A percentile compares a stretch with the other conserved stretches of the same genome.
Conservation (phyloP, 2,888 invertebrate genomes). For the Meiosimyza platycephala region DNA sequence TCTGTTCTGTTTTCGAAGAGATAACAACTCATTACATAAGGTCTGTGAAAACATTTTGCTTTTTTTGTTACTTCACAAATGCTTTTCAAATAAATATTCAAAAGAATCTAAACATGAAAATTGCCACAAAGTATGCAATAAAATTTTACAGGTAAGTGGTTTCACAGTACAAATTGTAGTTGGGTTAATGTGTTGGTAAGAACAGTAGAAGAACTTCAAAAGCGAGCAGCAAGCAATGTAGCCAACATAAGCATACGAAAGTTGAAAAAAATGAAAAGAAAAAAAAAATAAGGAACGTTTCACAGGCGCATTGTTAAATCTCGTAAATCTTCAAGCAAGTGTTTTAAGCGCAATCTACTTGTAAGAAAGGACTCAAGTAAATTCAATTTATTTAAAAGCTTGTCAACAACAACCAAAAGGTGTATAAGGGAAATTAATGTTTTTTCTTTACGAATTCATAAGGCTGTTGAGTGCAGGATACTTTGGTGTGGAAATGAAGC, state of each 20-base stretch:
- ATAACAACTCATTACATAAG: slow-evolving; percentile 3
- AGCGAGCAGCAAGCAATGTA: neutral
- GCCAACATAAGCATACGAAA: too few species aligned
- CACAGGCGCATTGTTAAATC: neutral
- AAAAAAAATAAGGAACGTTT: neutral
- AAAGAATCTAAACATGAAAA: slow-evolving; percentile 4
- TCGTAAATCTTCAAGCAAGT: slow-evolving; percentile 23
- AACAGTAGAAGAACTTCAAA: neutral
- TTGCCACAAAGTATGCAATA: slow-evolving; percentile 46
- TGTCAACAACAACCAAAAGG: slow-evolving; percentile 55
- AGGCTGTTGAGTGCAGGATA: slow-evolving; percentile 23
- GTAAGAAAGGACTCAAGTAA: slow-evolving; percentile 49
- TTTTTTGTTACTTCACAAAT: neutral
- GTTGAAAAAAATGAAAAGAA: neutral
- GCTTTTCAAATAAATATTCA: neutral
- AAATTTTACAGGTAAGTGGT: slow-evolving; percentile 62
- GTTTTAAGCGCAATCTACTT: slow-evolving; percentile 24
- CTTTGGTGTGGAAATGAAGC: slow-evolving; percentile 47
- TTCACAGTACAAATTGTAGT: slow-evolving; percentile 60
- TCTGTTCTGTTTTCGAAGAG: too few species aligned
- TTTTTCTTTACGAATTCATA: slow-evolving; percentile 38
- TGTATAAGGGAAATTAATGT: slow-evolving; percentile 52
- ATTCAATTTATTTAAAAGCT: slow-evolving; percentile 64
- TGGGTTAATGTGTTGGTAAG: slow-evolving; percentile 42
- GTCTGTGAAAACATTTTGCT: neutral